Percentiles rank a stretch among this genome's conserved stretches.
phyloP scores from a whole-genome alignment of 2,797 vertebrate species.

The Gymnoscopelus microlampas region DNA sequence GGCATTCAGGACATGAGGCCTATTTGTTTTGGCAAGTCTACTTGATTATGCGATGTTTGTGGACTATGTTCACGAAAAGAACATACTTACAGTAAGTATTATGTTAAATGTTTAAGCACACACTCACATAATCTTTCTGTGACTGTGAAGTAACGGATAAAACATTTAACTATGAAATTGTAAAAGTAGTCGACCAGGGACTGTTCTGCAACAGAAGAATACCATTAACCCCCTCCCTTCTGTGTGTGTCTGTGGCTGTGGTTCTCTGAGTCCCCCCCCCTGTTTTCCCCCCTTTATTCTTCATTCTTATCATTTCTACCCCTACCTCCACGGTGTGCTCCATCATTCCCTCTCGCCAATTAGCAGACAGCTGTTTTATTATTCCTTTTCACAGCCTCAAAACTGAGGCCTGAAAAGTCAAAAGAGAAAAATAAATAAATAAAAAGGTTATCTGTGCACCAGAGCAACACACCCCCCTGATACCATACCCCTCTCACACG shows the following conservation, averaged over 20 bases:
- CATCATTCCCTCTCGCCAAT: conserved; percentile 60
- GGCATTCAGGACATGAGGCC: too few species aligned
- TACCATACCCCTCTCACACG: not conserved
- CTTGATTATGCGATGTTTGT: too few species aligned
- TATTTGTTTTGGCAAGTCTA: too few species aligned
- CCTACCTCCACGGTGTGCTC: conserved; percentile 41
- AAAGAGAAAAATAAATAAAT: conserved; percentile 25
- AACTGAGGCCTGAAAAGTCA: conserved; percentile 57
- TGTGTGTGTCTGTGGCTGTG: not conserved
- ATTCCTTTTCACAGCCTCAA: conserved; percentile 69
- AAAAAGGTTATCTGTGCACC: conserved; percentile 51
- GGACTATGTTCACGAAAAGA: too few species aligned
- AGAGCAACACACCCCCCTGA: conserved; percentile 42
- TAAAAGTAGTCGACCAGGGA: conserved; percentile 47
- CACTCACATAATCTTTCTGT: conserved; percentile 13
- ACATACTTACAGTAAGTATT: too few species aligned
- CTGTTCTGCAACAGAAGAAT: conserved; percentile 52
- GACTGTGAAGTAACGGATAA: conserved; percentile 29
- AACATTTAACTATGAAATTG: conserved; percentile 61
- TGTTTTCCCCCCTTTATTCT: not conserved
- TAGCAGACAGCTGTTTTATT: conserved; percentile 77
- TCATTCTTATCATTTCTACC: conserved; percentile 4
- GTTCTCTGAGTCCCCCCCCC: too few species aligned
- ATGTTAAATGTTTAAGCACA: not conserved
- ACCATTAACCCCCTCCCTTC: conserved; percentile 46